phyloP scores from a whole-genome alignment of 2,888 invertebrate species.

The Lomographa bimaculata region DNA sequence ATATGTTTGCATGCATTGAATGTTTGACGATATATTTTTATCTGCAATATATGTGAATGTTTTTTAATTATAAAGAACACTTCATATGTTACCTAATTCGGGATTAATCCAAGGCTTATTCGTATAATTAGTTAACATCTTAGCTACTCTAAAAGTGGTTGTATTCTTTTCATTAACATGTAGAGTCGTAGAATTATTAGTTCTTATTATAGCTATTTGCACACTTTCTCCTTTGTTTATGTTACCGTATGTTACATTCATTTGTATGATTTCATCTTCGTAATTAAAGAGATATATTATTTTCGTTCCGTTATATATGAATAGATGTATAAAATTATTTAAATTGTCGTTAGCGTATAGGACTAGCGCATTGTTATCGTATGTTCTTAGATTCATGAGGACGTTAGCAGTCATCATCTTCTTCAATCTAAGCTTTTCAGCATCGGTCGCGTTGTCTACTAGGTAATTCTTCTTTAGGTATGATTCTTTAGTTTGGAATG shows the following conservation, averaged over 20 bases:
- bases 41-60: no score
- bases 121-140: slow-evolving; percentile 89
- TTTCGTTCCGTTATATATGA: slow-evolving; percentile 90
- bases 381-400: slow-evolving; percentile 95
- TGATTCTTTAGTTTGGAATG: slow-evolving; percentile 91
- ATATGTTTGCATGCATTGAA: no score
- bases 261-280: slow-evolving; percentile 90
- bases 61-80: no score
- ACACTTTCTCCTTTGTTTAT: slow-evolving; percentile 92
- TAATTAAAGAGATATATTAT: slow-evolving; percentile 94
- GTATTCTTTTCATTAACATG: slow-evolving; percentile 91
- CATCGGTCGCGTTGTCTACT: slow-evolving; percentile 84
- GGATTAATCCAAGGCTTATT: slow-evolving; percentile 95
- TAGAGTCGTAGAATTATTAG: slow-evolving; percentile 88
- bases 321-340: slow-evolving; percentile 96
- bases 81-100: slow-evolving; percentile 87
- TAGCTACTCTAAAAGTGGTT: slow-evolving; percentile 87
- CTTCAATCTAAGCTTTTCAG: slow-evolving; percentile 85
- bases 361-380: slow-evolving; percentile 91
- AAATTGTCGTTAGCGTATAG: slow-evolving; percentile 96
- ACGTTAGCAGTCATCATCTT: slow-evolving; percentile 91
- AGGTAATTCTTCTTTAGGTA: slow-evolving; percentile 92
- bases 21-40: no score
- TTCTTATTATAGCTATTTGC: slow-evolving; percentile 93
- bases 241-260: slow-evolving; percentile 89